These are phyloP conservation scores for Oncorhynchus keta DNA, from an alignment of 2,113 vertebrate genomes.

Conservation along the genomic window DNA sequence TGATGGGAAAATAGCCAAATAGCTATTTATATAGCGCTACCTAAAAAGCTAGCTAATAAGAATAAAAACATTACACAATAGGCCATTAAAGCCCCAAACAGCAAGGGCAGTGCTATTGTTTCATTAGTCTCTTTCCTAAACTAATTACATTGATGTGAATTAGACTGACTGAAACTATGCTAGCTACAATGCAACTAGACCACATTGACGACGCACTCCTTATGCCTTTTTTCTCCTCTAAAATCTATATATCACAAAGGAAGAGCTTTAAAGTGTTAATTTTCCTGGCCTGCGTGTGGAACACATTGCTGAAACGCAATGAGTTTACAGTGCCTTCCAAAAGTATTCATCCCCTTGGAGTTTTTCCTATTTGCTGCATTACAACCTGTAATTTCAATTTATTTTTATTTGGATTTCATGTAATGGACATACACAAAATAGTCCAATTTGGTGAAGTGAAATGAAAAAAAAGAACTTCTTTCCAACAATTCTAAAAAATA, in stretches of 20 bases:
- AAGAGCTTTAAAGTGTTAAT: constrained; percentile 75
- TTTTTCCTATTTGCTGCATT: too few relatives aligned
- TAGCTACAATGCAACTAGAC: constrained; percentile 21
- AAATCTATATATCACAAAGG: constrained; percentile 51
- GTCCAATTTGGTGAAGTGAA: too few relatives aligned
- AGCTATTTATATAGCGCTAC: constrained; percentile 39
- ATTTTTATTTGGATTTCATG: too few relatives aligned
- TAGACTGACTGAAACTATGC: constrained; percentile 50
- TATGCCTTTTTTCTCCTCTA: constrained; percentile 21
- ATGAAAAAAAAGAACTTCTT: too few relatives aligned
- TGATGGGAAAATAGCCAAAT: constrained; percentile 24
- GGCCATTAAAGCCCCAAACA: constrained; percentile 64
- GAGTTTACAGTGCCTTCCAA: constrained; percentile 52
- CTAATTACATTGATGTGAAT: constrained; percentile 73
- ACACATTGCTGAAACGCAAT: constrained; percentile 72
- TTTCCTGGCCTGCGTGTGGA: constrained; percentile 42
- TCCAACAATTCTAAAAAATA: too few relatives aligned
- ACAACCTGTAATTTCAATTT: too few relatives aligned
- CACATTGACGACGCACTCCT: constrained; percentile 42
- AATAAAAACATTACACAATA: constrained; percentile 61
- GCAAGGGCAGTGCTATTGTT: constrained; percentile 65
- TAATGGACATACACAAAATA: too few relatives aligned
- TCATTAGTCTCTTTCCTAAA: constrained; percentile 62
- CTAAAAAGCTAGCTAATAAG: constrained; percentile 59
- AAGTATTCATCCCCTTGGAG: too few relatives aligned